Evolutionary conservation across 1,140 invertebrate species (phyloP).

Genomic region (Aphelinus atriplicis): DNA sequence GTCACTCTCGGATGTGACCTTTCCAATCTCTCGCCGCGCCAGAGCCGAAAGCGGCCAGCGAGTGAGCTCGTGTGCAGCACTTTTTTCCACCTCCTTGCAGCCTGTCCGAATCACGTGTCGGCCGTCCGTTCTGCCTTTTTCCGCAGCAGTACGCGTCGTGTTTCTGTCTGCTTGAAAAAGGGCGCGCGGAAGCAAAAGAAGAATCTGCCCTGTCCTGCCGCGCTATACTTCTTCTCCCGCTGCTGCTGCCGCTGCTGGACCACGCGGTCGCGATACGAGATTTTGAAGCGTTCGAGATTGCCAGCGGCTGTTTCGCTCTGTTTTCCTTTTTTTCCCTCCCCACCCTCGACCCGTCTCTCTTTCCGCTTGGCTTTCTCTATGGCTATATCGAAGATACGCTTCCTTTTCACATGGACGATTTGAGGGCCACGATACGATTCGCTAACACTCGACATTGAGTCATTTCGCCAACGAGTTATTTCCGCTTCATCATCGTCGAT

Average conservation of each 20-base stretch:
- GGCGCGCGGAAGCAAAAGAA: background rate
- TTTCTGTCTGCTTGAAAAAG: background rate
- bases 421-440: too few relatives aligned
- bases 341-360: background rate
- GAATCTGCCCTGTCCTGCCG: too few relatives aligned
- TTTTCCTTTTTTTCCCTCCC: constrained; percentile 1
- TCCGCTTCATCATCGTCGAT: too few relatives aligned
- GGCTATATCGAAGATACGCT: too few relatives aligned
- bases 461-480: too few relatives aligned
- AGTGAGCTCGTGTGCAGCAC: background rate
- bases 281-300: constrained; percentile 18
- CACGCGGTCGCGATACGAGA: constrained; percentile 1
- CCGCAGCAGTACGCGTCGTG: background rate
- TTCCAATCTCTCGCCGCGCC: constrained; percentile 4
- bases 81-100: background rate
- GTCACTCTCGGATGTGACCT: constrained; percentile 1
- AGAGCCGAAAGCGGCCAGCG: background rate
- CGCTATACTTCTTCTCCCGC: too few relatives aligned
- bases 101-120: constrained; percentile 6
- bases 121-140: constrained; percentile 9
- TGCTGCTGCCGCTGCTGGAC: too few relatives aligned
- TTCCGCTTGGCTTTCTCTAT: background rate
- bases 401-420: too few relatives aligned
- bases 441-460: too few relatives aligned
- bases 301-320: background rate